phyloP scores from a whole-genome alignment of 1,140 invertebrate genomes.

The Sitodiplosis mosellana region DNA sequence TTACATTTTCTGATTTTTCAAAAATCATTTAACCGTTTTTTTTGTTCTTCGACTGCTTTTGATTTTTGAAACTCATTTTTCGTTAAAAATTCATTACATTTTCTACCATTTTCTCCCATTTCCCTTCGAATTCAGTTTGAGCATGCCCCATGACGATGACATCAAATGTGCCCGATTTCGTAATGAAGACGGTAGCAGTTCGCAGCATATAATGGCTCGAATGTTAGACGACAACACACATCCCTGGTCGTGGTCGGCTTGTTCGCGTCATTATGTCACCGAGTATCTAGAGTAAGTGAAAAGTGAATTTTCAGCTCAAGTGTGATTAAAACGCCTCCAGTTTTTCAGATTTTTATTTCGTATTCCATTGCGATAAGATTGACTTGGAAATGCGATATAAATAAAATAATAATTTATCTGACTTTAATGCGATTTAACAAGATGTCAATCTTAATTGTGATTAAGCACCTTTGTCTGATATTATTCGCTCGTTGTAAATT shows the following conservation, averaged over 20 bases:
- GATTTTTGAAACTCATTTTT: no score
- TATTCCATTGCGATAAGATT: no score
- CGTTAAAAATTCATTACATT: no score
- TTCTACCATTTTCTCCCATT: neutral
- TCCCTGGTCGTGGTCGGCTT: constrained; percentile 82
- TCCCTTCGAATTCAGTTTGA: constrained; percentile 35
- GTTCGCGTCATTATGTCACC: constrained; percentile 62
- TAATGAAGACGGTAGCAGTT: constrained; percentile 21
- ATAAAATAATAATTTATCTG: neutral
- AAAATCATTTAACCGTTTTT: no score
- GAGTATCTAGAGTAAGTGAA: constrained; percentile 74
- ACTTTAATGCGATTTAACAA: no score
- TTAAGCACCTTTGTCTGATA: no score
- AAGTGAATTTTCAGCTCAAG: no score
- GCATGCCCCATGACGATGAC: constrained; percentile 82
- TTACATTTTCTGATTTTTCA: no score
- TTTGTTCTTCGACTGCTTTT: no score
- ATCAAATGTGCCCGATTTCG: constrained; percentile 40
- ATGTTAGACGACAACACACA: constrained; percentile 65
- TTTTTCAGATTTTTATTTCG: neutral
- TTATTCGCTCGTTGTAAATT: no score
- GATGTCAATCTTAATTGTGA: no score
- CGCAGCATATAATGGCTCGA: constrained; percentile 62
- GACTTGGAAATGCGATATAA: neutral
- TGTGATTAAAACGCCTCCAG: neutral